Evolutionary conservation across 2,888 invertebrate species (phyloP).

Genomic region (Trissolcus japonicus): DNA sequence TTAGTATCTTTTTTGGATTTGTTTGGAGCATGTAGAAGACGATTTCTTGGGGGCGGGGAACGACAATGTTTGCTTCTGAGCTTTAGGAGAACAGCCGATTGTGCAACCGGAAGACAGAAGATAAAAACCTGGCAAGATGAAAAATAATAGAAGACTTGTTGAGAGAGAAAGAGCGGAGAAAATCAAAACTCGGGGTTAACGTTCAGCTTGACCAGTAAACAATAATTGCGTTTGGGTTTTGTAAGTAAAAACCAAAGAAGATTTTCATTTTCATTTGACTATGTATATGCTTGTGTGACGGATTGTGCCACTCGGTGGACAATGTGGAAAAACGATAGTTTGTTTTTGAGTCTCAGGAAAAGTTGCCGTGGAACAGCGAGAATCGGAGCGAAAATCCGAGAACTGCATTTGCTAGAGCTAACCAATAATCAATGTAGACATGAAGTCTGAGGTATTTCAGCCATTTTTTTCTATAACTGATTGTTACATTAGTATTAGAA

Average conservation of each 20-base stretch:
- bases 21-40: too few relatives aligned
- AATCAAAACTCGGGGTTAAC: too few relatives aligned
- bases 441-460: too few relatives aligned
- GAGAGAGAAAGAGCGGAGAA: too few relatives aligned
- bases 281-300: neutral
- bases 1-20: too few relatives aligned
- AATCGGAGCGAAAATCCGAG: neutral
- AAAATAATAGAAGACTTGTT: too few relatives aligned
- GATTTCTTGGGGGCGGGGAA: slow-evolving; percentile 1
- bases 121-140: too few relatives aligned
- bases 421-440: neutral
- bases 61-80: slow-evolving; percentile 10
- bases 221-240: neutral
- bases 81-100: slow-evolving; percentile 2
- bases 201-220: too few relatives aligned
- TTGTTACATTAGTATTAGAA: too few relatives aligned
- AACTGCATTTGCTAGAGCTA: too few relatives aligned
- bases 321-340: neutral
- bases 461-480: too few relatives aligned
- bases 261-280: slow-evolving; percentile 1
- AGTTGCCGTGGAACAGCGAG: too few relatives aligned
- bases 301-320: neutral
- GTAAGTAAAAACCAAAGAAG: neutral
- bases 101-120: neutral
- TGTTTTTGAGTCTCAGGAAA: neutral